These are phyloP conservation scores for Drosophila lacteicornis DNA, from an alignment of 1,140 invertebrate genomes.

Conservation along the genomic window DNA sequence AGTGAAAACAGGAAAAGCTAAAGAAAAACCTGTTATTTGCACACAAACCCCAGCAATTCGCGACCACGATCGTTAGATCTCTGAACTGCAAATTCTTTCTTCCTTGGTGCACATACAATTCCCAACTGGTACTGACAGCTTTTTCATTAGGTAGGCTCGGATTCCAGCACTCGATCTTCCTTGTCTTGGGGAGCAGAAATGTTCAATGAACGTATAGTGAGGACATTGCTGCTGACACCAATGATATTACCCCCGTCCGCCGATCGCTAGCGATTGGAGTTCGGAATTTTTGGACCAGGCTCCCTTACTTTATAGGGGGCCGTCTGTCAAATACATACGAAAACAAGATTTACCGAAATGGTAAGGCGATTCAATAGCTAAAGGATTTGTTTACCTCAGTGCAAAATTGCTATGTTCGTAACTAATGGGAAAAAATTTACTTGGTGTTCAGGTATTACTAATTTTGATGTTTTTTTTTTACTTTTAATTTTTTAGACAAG, in stretches of 20 bases:
- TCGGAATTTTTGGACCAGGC: constrained; percentile 76
- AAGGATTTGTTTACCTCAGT: background rate
- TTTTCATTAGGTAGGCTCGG: background rate
- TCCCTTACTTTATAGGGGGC: constrained; percentile 77
- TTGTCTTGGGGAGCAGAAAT: constrained; percentile 82
- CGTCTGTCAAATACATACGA: constrained; percentile 50
- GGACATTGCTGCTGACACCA: constrained; percentile 80
- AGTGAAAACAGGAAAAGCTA: constrained; percentile 9
- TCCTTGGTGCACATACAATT: constrained; percentile 38
- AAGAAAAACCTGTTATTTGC: constrained; percentile 23
- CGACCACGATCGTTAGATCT: constrained; percentile 28
- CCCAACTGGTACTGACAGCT: constrained; percentile 47
- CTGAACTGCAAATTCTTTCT: constrained; percentile 2
- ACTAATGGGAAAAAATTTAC: background rate
- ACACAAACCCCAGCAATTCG: constrained; percentile 12
- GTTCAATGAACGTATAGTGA: constrained; percentile 79
- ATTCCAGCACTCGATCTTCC: constrained; percentile 54
- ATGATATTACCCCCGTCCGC: constrained; percentile 70
- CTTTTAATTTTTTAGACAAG: no score
- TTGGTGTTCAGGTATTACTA: background rate
- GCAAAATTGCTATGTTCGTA: no score
- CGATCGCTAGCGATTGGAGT: constrained; percentile 26
- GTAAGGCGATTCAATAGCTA: background rate
- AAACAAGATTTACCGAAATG: background rate
- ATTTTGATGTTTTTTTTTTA: background rate